Percentiles rank a stretch among this genome's conserved stretches.
phyloP scores from a whole-genome alignment of 2,113 vertebrate species.

The Lepisosteus osseus region DNA sequence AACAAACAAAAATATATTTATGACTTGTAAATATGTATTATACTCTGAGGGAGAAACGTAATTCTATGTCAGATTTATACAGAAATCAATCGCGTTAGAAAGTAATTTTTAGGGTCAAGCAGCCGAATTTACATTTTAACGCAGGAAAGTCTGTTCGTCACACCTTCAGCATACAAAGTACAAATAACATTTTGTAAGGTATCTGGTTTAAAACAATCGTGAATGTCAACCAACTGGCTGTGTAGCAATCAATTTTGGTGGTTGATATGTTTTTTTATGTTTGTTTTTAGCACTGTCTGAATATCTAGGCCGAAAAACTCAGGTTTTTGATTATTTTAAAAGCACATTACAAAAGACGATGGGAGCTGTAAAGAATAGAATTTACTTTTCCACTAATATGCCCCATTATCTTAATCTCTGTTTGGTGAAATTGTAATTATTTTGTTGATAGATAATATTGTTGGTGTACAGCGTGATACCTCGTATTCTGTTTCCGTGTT shows the following conservation, averaged over 20 bases:
- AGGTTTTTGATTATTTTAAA: conserved; percentile 68
- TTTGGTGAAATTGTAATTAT: conserved; percentile 73
- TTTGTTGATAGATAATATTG: conserved; percentile 70
- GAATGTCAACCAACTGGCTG: conserved; percentile 31
- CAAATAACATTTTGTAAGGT: conserved; percentile 40
- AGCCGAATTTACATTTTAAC: conserved; percentile 1
- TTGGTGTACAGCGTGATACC: conserved; percentile 71
- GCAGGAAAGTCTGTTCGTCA: background rate
- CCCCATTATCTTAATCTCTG: conserved; percentile 33
- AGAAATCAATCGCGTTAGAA: background rate
- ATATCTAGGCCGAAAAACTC: conserved; percentile 69
- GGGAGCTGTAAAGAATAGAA: conserved; percentile 43
- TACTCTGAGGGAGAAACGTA: conserved; percentile 40
- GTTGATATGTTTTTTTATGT: conserved; percentile 44
- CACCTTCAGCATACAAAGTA: too few species aligned
- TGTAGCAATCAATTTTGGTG: conserved; percentile 34
- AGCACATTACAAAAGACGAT: conserved; percentile 62
- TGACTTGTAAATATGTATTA: conserved; percentile 71
- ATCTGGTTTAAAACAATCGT: conserved; percentile 25
- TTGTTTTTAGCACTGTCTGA: conserved; percentile 61
- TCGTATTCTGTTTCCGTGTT: conserved; percentile 64
- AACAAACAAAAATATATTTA: conserved; percentile 65
- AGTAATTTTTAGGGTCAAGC: background rate
- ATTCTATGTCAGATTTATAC: conserved; percentile 14
- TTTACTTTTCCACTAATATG: conserved; percentile 30